Percentiles rank a stretch among this genome's conserved stretches.
These are phyloP conservation scores for Oreohelix idahoensis DNA, from an alignment of 1,140 invertebrate genomes.

Conservation along the genomic window DNA sequence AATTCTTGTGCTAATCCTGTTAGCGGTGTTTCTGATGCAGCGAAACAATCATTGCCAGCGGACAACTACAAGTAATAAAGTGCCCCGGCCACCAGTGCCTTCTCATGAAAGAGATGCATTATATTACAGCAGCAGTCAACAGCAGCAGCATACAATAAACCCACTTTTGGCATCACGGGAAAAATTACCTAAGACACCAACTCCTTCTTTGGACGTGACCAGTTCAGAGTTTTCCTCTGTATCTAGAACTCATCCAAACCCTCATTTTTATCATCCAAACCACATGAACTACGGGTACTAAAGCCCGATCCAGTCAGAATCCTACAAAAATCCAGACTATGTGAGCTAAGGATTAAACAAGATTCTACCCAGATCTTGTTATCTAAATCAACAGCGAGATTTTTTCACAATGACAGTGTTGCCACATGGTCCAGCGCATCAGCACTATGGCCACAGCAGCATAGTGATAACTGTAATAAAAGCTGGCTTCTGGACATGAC, in stretches of 20 bases:
- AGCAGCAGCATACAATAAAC: slow-evolving; percentile 45
- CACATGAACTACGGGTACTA: slow-evolving; percentile 31
- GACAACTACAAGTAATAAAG: slow-evolving; percentile 31
- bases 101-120: slow-evolving; percentile 60
- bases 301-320: neutral
- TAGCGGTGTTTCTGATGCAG: slow-evolving; percentile 58
- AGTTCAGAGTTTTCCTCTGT: slow-evolving; percentile 69
- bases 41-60: slow-evolving; percentile 43
- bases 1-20: slow-evolving; percentile 54
- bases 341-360: no score
- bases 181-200: slow-evolving; percentile 52
- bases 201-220: slow-evolving; percentile 57
- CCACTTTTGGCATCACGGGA: slow-evolving; percentile 47
- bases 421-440: no score
- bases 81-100: slow-evolving; percentile 57
- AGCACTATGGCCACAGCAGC: no score
- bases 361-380: no score
- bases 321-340: neutral
- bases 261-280: slow-evolving; percentile 30
- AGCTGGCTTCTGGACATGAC: no score
- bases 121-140: slow-evolving; percentile 37
- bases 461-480: no score
- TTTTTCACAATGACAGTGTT: no score
- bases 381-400: no score
- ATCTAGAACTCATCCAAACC: slow-evolving; percentile 55